A percentile compares a stretch with the other conserved stretches of the same genome.
Evolutionary conservation across 2,888 invertebrate species (phyloP).

Genomic region (Volucella zonaria): DNA sequence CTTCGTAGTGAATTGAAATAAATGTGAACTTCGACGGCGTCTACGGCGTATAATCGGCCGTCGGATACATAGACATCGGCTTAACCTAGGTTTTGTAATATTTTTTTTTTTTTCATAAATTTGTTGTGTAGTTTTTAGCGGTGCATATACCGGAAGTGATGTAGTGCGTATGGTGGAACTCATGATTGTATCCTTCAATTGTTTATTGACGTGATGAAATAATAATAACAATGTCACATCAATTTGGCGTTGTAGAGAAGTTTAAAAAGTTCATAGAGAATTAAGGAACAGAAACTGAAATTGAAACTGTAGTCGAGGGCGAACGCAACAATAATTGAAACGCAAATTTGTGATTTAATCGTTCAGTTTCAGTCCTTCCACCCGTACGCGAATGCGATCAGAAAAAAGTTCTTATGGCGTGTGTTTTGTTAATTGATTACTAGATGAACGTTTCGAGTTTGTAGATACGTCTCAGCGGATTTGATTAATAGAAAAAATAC

Average conservation of each 20-base stretch:
- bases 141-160: conserved; percentile 1
- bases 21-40: conserved; percentile 2
- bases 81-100: neutral
- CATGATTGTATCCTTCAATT: conserved; percentile 12
- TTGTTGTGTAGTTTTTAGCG: neutral
- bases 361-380: too few relatives aligned
- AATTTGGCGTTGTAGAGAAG: neutral
- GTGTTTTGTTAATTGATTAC: too few relatives aligned
- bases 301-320: too few relatives aligned
- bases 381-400: too few relatives aligned
- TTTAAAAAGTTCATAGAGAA: too few relatives aligned
- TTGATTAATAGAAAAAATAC: too few relatives aligned
- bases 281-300: too few relatives aligned
- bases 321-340: too few relatives aligned
- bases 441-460: too few relatives aligned
- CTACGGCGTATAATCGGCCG: neutral
- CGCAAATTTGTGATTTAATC: too few relatives aligned
- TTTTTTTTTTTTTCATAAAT: neutral
- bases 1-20: conserved; percentile 10
- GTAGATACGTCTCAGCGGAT: too few relatives aligned
- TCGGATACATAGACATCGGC: neutral
- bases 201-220: conserved; percentile 3
- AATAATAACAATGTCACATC: neutral
- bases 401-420: too few relatives aligned
- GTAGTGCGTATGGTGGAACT: neutral